Evolutionary conservation across 2,113 vertebrate genomes (phyloP), one percentile per base, ranked within the genome.

Genomic region (Xiphophorus maculatus): DNA sequence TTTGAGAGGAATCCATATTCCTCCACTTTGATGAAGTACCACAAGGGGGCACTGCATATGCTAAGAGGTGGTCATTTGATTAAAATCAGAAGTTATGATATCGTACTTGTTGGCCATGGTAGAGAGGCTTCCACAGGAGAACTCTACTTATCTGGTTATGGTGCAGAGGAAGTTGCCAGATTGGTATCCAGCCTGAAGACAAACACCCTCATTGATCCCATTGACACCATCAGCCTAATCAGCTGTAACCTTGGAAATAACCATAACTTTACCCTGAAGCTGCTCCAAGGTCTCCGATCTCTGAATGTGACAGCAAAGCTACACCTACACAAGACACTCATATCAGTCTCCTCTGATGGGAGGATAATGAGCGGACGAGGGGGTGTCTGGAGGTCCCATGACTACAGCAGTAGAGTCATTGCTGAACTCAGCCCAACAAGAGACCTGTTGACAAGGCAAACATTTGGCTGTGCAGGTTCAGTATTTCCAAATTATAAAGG

Each of bases 61-160:
- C 77, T 91, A 32, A 86, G 25, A 25, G 80, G 84, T 58, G 19
- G 73, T 8, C 2, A 3, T 54, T 30, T 25, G 3, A 30, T 29
- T 69, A 67, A 69, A 19, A 40, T 73, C 6, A 48, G 12, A 73
- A 15, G 83, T 27, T 70, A 81, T 67, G 64, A 74, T 12, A 4
- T 92, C 11, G 17, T 84, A 10, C 62, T 93, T 44, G 88, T 93
- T 29, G 90, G 91, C 25, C 92, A 93, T 13, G 82, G 91, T 13
- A 80, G 63, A 32, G 71, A 27, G 54, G 69, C 40, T 14, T 22
- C 37, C 19, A 67, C 78, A 65, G 88, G 81, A 48, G 3, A 63
- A 35, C 32, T 66, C 29, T 76, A 29, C 28, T 70, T 91, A 0
- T 78, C 82, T 37, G 87, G 88, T 69, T 73, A 80, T 37, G 40